A percentile compares a stretch with the other conserved stretches of the same genome.
phyloP scores from a whole-genome alignment of 2,797 vertebrate genomes.

The Epinephelus awoara region DNA sequence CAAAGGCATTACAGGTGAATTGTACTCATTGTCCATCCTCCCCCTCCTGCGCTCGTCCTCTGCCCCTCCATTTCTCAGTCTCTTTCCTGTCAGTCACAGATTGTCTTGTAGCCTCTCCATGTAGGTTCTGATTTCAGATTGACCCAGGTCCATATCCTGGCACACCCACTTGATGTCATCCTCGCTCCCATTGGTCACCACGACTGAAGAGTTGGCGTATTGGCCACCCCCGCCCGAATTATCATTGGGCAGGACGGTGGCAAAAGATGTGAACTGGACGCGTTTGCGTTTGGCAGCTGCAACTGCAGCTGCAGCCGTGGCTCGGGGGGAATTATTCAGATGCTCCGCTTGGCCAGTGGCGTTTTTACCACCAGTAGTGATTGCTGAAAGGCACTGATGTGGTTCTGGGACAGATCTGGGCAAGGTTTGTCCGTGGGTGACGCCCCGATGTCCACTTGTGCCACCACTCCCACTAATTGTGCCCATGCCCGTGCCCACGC shows the following conservation, averaged over 20 bases:
- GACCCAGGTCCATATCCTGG: constrained; percentile 95
- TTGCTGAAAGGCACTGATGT: constrained; percentile 83
- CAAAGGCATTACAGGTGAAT: constrained; percentile 91
- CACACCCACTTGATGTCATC: constrained; percentile 99
- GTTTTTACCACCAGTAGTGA: constrained; percentile 88
- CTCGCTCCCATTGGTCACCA: constrained; percentile 90
- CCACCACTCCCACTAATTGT: constrained; percentile 65
- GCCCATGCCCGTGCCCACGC: constrained; percentile 70
- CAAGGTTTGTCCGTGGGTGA: constrained; percentile 89
- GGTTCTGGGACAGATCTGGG: constrained; percentile 89
- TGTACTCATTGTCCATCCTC: constrained; percentile 75
- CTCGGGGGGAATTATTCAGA: constrained; percentile 87
- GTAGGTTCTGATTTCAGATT: constrained; percentile 96
- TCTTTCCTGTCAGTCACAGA: constrained; percentile 87
- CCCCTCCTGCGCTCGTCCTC: constrained; percentile 52
- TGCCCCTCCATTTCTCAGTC: constrained; percentile 57
- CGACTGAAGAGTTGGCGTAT: constrained; percentile 75
- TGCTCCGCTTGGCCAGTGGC: constrained; percentile 84
- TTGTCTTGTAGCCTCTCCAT: constrained; percentile 99
- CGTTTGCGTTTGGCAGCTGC: constrained; percentile 92
- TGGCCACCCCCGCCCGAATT: constrained; percentile 73
- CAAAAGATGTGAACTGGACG: constrained; percentile 98
- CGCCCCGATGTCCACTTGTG: constrained; percentile 74
- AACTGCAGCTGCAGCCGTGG: constrained; percentile 83
- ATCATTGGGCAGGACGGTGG: constrained; percentile 94